Evolutionary conservation across 2,888 invertebrate species (phyloP), one percentile per base, ranked within the genome.

Genomic region (Chromoteleia sp.): DNA sequence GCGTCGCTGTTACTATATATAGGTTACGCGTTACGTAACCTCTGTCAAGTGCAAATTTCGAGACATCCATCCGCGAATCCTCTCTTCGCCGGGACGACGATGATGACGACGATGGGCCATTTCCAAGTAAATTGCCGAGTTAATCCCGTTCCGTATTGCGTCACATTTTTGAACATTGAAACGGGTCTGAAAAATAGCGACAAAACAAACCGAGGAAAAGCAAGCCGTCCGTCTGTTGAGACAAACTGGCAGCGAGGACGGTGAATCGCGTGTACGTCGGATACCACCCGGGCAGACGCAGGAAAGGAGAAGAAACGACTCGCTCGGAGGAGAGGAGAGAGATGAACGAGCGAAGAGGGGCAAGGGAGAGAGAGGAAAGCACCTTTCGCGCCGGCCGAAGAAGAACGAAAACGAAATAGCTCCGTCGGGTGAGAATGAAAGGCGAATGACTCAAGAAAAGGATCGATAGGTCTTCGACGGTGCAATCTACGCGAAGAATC

Each of bases 361-460:
- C 29, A 2, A 30, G 29, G 30, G 0, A 43, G 56, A 63, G 52
- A 58, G 52, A 41, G 61, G 63, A 41, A 59, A 14, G 12, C 52
- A 12, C 5, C 10, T 25, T 3, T 19, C 14, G 41, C 17, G 43
- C 10, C 36, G 41, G 29, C 7, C 12, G 50, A 29, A 81, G 61
- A 50, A 63, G 43, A 59, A 77, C 33, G 70, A 52, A 59, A 61
- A 33, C 25, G 54, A 76, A 76, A 68, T 68, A 59, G 36, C 67
- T 17, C 5, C 59, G 19, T 59, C 52, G 59, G 52, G 67, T 68
- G 76, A 56, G 65, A 76, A 76, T 76, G 67, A 65, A 67, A 76
- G 76, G 76, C 67, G 76, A 75, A 67, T 58, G 67, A 67, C 67
- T 67, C 50, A 39, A 65, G 65, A 65, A 58, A 58, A 61, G 61